Base-by-base conservation (phyloP, 2,888 invertebrate species). In the Tipula unca region DNA sequence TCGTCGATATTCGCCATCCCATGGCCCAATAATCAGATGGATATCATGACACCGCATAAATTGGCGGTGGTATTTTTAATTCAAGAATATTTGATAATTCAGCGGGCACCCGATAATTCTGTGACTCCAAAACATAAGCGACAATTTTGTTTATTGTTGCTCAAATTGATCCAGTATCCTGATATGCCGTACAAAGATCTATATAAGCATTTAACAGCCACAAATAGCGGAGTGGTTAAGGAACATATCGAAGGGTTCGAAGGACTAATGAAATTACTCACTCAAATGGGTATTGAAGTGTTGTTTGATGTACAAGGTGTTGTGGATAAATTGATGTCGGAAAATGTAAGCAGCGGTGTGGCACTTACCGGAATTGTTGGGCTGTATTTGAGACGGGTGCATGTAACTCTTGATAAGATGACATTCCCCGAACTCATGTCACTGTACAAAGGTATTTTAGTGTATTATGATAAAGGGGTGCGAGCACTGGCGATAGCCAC, bases 371-470 rank as follows among this genome's bases (percentile, higher is more conserved):
- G 91, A 86, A 89, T 91, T 86, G 90, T 92, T 92, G 97, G 97
- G 36, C 92, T 96, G 87, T 98, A 96, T 90, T 92, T 98, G 87
- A 92, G 97, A 87, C 92, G 97, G 88, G 94, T 97, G 89, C 93
- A 95, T 87, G 92, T 97, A 0, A 94, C 95, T 87, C 94, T 97
- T 89, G 96, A 97, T 88, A 96, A 95, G 89, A 91, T 97, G 87
- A 94, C 95, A 17, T 98, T 98, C 91, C 94, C 95, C 48, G 96
- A 96, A 92, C 94, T 96, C 86, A 95, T 95, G 84, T 92, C 93
- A 48, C 92, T 97, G 32, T 95, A 94, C 89, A 93, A 94, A 88
- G 93, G 94, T 87, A 95, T 95, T 89, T 93, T 94, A 88, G 89
- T 92, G 4, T 96, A 96, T 89, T 95, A 94, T 89, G 93, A 93